Conservation (phyloP, 2,797 vertebrate species). For the Perdix hodgsoniae region DNA sequence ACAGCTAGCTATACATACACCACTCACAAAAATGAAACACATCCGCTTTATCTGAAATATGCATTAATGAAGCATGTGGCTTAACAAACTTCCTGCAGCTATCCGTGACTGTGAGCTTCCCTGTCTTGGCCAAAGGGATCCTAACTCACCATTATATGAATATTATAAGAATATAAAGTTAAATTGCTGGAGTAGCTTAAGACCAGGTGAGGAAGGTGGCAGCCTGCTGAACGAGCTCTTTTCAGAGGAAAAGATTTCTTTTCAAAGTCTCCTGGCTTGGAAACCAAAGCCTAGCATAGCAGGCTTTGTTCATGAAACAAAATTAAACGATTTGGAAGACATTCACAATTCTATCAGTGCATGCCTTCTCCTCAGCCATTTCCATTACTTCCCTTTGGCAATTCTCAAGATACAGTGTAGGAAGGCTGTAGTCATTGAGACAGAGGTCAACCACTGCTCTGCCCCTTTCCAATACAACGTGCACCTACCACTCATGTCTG, state of each 20-base stretch:
- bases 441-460: background rate
- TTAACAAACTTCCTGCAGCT: background rate
- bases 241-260: background rate
- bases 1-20: background rate
- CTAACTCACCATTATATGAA: background rate
- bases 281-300: background rate
- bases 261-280: background rate
- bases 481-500: background rate
- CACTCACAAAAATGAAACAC: background rate
- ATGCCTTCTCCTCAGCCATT: background rate
- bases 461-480: background rate
- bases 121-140: background rate
- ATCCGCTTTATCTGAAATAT: background rate
- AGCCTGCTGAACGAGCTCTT: background rate
- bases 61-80: background rate
- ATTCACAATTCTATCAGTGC: background rate
- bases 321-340: background rate
- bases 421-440: background rate
- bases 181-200: background rate
- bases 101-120: background rate
- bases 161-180: too few relatives aligned
- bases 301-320: background rate
- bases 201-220: background rate
- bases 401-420: background rate
- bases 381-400: background rate